Conservation (phyloP, 2,113 vertebrate species). For the Bombycilla garrulus region DNA sequence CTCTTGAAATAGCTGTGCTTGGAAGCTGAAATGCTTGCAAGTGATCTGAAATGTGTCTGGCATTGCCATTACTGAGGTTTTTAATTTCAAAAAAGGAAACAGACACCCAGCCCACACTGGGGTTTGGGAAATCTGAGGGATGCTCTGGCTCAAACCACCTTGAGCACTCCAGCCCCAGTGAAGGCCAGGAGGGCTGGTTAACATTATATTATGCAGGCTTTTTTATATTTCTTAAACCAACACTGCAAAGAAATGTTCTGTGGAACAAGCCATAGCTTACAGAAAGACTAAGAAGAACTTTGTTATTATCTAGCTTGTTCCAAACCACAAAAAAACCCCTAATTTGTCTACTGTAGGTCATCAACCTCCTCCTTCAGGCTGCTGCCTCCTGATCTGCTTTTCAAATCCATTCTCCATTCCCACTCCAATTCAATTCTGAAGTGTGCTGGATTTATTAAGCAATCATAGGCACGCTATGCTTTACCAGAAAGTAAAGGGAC, state of each 20-base stretch:
- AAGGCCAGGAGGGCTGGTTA: neutral
- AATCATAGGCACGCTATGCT: neutral
- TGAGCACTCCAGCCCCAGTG: neutral
- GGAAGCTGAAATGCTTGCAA: neutral
- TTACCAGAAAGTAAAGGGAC: neutral
- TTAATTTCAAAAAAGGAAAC: neutral
- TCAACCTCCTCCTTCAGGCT: neutral
- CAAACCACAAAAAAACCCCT: neutral
- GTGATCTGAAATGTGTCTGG: neutral
- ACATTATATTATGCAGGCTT: rapidly evolving
- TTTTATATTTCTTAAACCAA: neutral
- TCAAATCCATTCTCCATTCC: neutral
- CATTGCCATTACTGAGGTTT: neutral
- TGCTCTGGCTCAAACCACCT: neutral
- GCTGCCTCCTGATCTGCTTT: neutral
- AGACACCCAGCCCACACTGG: neutral
- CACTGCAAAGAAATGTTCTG: neutral
- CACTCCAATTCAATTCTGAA: neutral
- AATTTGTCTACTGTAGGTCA: neutral
- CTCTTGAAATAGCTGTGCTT: neutral
- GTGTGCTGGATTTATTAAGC: neutral
- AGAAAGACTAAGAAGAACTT: neutral
- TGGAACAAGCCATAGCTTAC: neutral
- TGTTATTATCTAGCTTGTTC: neutral
- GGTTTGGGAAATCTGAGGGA: neutral